Base-by-base conservation (phyloP, 2,113 vertebrate genomes). In the Diglossa brunneiventris region DNA sequence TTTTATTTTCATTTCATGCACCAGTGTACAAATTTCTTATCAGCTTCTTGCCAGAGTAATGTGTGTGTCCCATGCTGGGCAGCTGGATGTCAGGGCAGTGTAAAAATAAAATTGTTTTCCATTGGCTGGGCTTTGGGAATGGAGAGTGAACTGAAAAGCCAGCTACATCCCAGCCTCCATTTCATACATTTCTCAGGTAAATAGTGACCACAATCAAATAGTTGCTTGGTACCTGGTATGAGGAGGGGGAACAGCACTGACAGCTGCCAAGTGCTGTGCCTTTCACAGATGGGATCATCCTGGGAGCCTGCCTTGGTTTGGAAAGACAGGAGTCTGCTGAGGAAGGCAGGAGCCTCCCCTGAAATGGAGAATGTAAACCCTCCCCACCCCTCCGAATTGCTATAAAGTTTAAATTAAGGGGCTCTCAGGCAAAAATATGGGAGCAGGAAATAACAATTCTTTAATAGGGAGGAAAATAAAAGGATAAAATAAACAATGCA, bases 1-100 rank as follows among this genome's bases (percentile, higher is more conserved):
- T 92, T 87, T 49, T 66, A 24, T 82, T 94, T 89, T 73, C 89
- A 91, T 94, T 96, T 95, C 89, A 91, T 23, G 84, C 87, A 69
- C 58, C 0, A 2, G 10, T 91, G 83, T 95, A 94, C 94, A 94
- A 91, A 93, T 94, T 96, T 69, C 84, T 50, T 85, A 91, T 96
- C 73, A 81, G 52, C 73, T 58, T 35, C 81, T 82, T 87, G 61
- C 73, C 21, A 68, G 66, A 84, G 78, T 14, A 73, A 50, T 11
- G 67, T 8, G 31, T 85, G 31, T 83, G 53, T 76, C 46, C 50
- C 62, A 11, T 85, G 81, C 70, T 92, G 69, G 70, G 70, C 82
- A 90, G 46, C n/a, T 69, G 70, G 16, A 30, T 91, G 47, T 69
- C 78, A 88, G 74, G 35, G 31, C 9, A 53, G 49, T 14, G 35